Base-by-base conservation (phyloP, 2,797 vertebrate species). In the Manis pentadactyla region DNA sequence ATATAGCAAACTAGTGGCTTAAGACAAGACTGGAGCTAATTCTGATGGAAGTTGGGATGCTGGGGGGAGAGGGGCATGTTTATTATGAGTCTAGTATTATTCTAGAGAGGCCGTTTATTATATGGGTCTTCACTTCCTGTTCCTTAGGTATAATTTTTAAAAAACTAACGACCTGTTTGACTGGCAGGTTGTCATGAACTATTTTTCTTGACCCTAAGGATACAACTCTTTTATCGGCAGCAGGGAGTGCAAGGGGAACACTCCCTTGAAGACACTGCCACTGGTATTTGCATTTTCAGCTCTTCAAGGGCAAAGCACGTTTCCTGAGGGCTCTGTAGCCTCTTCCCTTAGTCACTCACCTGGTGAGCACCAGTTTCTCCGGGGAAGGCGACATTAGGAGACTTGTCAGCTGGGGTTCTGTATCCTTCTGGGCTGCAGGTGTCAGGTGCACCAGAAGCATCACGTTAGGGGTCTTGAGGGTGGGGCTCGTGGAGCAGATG, bases 371-470 rank as follows among this genome's bases (percentile, higher is more conserved):
- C 74, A 98, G 75, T 4, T 97, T 79, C 84, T 97, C 96, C 31
- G 59, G 2, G 8, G 51, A 46, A 11, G 53, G 64, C 64, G 91
- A 66, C 29, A 85, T 64, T 90, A 97, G 93, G 57, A 95, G 61
- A 74, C 96, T 78, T 85, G 89, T 63, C 63, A 96, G 75, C 27
- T 90, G 59, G 66, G 86, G 25, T 0, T 37, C 55, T 46, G 11
- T 74, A 82, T 96, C 75, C 17, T 96, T 64, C 31, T 69, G 61
- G 74, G 88, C 31, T 0, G 59, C 0, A 0, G 97, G 71, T 0
- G 95, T 93, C n/a, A 97, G 46, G 1, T 95, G 25, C 7, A 98
- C 98, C 69, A 98, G 87, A 81, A 98, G 89, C 95, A 98, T 98
- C 23, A 91, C 90, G 7, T 77, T 96, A 55, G 98, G 98, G 37